Percentiles rank a stretch among this genome's conserved stretches.
Conservation (phyloP, 2,888 invertebrate species). For the Ophioninae sp. region DNA sequence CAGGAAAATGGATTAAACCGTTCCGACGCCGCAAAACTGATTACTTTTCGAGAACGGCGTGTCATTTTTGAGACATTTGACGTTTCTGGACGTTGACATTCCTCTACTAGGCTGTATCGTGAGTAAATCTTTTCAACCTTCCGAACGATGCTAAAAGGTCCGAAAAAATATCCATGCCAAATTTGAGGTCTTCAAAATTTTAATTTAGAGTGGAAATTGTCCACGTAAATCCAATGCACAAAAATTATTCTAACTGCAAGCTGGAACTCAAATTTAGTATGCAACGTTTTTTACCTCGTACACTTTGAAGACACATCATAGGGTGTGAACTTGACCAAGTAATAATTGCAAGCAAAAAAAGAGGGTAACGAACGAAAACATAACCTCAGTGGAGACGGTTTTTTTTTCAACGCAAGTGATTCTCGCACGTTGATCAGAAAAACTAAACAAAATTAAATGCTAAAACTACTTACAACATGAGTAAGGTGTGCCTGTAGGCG, state of each 20-base stretch:
- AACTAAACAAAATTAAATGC: slow-evolving; percentile 64
- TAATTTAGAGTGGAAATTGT: no score
- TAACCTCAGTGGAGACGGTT: background rate
- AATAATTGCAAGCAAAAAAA: slow-evolving; percentile 40
- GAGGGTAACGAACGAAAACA: background rate
- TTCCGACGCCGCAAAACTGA: no score
- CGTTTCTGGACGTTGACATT: background rate
- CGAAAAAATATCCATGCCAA: background rate
- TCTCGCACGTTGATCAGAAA: slow-evolving; percentile 62
- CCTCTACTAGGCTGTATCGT: background rate
- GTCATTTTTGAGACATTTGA: background rate
- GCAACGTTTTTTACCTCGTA: background rate
- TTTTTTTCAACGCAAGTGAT: background rate
- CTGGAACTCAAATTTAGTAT: background rate
- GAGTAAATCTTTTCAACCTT: background rate
- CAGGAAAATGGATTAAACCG: no score
- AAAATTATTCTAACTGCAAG: no score
- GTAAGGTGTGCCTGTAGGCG: slow-evolving; percentile 87
- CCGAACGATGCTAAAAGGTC: background rate
- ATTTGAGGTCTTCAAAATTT: background rate
- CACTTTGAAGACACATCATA: background rate
- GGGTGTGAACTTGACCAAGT: background rate
- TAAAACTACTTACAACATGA: slow-evolving; percentile 86
- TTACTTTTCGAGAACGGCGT: no score
- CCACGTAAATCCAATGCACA: no score